Percentiles rank a stretch among this genome's conserved stretches.
Conservation (phyloP, 2,113 vertebrate genomes). For the Psophia crepitans region DNA sequence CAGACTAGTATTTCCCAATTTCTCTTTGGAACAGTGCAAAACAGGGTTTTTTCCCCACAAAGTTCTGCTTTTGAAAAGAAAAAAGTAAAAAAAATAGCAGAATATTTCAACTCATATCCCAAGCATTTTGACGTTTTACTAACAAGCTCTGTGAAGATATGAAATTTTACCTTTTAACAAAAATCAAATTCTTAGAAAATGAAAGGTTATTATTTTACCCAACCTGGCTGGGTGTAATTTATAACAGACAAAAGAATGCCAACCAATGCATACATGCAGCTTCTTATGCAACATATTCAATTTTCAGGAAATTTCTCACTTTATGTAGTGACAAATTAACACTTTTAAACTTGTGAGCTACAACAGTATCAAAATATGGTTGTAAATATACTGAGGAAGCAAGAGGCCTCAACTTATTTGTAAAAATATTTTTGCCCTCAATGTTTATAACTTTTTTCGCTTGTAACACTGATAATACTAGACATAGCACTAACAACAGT, state of each 20-base stretch:
- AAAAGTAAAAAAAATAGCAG: neutral
- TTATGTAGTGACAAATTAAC: neutral
- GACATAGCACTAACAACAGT: neutral
- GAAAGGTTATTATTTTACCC: neutral
- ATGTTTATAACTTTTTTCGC: neutral
- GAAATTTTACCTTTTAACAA: neutral
- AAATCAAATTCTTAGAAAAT: neutral
- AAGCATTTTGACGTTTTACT: neutral
- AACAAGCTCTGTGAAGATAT: neutral
- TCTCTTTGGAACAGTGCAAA: neutral
- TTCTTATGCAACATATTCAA: neutral
- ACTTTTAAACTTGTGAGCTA: neutral
- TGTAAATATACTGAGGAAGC: neutral
- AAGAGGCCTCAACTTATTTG: neutral
- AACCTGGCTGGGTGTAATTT: neutral
- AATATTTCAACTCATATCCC: neutral
- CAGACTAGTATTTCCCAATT: neutral
- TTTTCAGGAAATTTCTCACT: neutral
- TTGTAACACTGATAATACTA: neutral
- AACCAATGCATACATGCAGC: neutral
- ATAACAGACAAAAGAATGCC: neutral
- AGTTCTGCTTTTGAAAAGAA: neutral
- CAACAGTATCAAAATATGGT: neutral
- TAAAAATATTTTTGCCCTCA: neutral
- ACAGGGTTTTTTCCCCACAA: neutral